Evolutionary conservation across 2,888 invertebrate species (phyloP).

Genomic region (Eupithecia subumbrata): DNA sequence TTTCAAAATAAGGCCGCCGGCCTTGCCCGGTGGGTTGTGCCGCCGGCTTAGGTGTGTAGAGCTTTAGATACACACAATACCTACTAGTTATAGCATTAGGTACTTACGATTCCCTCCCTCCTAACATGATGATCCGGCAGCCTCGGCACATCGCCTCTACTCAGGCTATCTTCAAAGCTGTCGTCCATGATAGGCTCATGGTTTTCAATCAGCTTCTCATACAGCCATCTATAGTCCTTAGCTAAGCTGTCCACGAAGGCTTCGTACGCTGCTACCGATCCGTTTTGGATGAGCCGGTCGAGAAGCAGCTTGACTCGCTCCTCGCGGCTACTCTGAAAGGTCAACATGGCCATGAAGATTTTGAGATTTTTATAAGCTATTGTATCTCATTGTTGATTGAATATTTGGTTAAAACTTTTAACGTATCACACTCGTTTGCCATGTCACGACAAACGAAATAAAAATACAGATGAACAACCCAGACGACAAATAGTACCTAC

Average conservation of each 20-base stretch:
- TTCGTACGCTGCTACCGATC: slow-evolving; percentile 77
- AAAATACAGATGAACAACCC: not conserved
- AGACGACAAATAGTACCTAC: too few species aligned
- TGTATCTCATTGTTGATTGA: not conserved
- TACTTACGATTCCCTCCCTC: slow-evolving; percentile 77
- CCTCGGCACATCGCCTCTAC: slow-evolving; percentile 83
- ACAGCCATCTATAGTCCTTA: slow-evolving; percentile 84
- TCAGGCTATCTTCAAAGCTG: slow-evolving; percentile 79
- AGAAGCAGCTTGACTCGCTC: slow-evolving; percentile 71
- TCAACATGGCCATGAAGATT: too few species aligned
- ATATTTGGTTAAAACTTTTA: not conserved
- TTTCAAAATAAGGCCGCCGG: too few species aligned
- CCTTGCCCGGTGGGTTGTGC: too few species aligned
- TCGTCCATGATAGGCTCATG: slow-evolving; percentile 66
- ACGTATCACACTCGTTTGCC: not conserved
- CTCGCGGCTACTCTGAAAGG: slow-evolving; percentile 64
- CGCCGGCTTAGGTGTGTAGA: too few species aligned
- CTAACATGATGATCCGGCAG: slow-evolving; percentile 82
- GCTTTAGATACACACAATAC: too few species aligned
- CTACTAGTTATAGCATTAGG: too few species aligned
- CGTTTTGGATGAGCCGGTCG: slow-evolving; percentile 69
- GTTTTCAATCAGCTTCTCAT: slow-evolving; percentile 72
- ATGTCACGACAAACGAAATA: not conserved
- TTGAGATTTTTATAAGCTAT: too few species aligned
- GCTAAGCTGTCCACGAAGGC: slow-evolving; percentile 81